These are phyloP conservation scores for Merodon equestris DNA, from an alignment of 2,888 invertebrate genomes.

Conservation along the genomic window DNA sequence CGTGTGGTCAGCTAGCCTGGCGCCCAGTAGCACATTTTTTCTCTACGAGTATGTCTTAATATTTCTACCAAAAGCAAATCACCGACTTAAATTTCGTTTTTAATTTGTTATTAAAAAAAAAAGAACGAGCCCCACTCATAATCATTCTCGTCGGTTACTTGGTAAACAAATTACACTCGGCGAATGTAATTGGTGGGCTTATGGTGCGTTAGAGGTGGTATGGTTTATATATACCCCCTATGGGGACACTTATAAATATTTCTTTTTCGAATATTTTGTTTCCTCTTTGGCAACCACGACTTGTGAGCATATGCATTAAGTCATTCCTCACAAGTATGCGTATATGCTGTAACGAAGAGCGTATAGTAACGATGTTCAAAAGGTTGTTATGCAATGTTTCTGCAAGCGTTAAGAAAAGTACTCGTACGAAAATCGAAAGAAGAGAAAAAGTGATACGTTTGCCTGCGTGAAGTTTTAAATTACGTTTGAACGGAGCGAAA, in stretches of 20 bases:
- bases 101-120: constrained; percentile 5
- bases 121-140: constrained; percentile 23
- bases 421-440: not conserved
- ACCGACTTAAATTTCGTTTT: too few species aligned
- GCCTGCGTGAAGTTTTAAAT: constrained; percentile 65
- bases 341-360: constrained; percentile 39
- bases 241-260: constrained; percentile 49
- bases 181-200: constrained; percentile 51
- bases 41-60: not conserved
- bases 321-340: too few species aligned
- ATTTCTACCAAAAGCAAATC: constrained; percentile 1
- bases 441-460: constrained; percentile 32
- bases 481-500: constrained; percentile 63
- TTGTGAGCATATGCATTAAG: not conserved
- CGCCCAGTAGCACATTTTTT: constrained; percentile 12
- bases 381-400: constrained; percentile 55
- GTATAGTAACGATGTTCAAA: constrained; percentile 30
- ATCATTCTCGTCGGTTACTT: constrained; percentile 51
- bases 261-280: constrained; percentile 39
- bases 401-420: constrained; percentile 9
- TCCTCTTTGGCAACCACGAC: constrained; percentile 21
- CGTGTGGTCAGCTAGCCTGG: not conserved
- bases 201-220: constrained; percentile 41
- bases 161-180: constrained; percentile 46
- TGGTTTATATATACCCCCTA: constrained; percentile 49